A percentile compares a stretch with the other conserved stretches of the same genome.
These are phyloP conservation scores for Uria lomvia DNA, from an alignment of 2,113 vertebrate genomes.

Conservation along the genomic window DNA sequence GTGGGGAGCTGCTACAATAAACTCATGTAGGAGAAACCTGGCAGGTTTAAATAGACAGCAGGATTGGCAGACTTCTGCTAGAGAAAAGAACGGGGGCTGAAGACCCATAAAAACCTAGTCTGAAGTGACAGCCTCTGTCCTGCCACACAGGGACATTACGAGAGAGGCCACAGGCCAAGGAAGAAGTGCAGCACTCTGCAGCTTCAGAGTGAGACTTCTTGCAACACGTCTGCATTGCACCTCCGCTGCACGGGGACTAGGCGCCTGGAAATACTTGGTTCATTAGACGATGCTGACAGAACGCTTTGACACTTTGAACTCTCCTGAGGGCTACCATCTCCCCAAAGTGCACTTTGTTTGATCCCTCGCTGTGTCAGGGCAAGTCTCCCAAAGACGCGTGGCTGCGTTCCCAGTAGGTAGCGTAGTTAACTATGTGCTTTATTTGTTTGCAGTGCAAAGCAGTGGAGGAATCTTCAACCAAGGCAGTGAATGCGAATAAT, in stretches of 20 bases:
- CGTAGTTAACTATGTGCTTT: background rate
- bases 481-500: background rate
- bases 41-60: background rate
- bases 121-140: background rate
- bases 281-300: background rate
- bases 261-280: background rate
- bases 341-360: background rate
- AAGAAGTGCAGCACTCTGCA: background rate
- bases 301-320: background rate
- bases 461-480: background rate
- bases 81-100: background rate
- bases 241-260: background rate
- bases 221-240: background rate
- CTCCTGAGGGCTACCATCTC: background rate
- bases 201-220: background rate
- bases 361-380: background rate
- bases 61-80: background rate
- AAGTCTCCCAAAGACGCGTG: fast-evolving
- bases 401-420: background rate
- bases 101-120: background rate
- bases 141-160: background rate
- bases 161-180: background rate
- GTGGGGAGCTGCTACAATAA: background rate
- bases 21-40: fast-evolving
- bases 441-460: background rate